A percentile compares a stretch with the other conserved stretches of the same genome.
Evolutionary conservation across 30 jellyfish, hydroid and myxozoan genomes (phyloP).

Genomic region (Hydractinia symbiolongicarpus): DNA sequence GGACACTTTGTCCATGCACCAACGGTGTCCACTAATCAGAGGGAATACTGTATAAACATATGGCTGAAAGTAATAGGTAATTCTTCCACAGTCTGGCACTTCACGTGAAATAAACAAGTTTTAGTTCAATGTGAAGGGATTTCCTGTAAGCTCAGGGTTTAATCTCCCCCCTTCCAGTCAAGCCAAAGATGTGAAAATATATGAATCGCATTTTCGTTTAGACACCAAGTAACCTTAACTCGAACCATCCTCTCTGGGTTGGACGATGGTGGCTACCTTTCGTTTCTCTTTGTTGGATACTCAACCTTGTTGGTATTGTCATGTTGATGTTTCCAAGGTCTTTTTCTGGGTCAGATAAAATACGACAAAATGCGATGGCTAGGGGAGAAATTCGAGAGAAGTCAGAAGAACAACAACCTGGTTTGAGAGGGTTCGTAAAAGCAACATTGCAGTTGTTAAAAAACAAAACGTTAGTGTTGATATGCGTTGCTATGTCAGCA

Average conservation of each 20-base stretch:
- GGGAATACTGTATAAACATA: too few species aligned
- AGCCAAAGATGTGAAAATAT: too few species aligned
- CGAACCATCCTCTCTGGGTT: constrained; percentile 42
- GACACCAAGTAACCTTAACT: constrained; percentile 33
- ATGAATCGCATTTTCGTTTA: background rate
- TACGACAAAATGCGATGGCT: constrained; percentile 49
- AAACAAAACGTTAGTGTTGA: constrained; percentile 43
- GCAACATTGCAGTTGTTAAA: constrained; percentile 43
- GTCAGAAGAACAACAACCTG: constrained; percentile 3
- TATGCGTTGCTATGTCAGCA: constrained; percentile 38
- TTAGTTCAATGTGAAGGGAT: too few species aligned
- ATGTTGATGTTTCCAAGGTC: constrained; percentile 40
- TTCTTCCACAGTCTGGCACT: too few species aligned
- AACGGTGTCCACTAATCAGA: too few species aligned
- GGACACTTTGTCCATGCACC: too few species aligned
- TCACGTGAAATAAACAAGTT: too few species aligned
- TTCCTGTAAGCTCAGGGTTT: too few species aligned
- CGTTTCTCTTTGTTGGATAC: constrained; percentile 18
- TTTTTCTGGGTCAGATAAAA: constrained; percentile 17
- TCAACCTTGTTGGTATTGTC: constrained; percentile 16
- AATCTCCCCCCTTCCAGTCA: too few species aligned
- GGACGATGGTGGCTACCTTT: constrained; percentile 78
- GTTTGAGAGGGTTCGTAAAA: constrained; percentile 26
- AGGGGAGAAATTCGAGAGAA: constrained; percentile 35
- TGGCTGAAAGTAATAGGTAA: too few species aligned